Evolutionary conservation across 2,113 vertebrate species (phyloP), one percentile per base, ranked within the genome.

Genomic region (Pituophis catenifer): DNA sequence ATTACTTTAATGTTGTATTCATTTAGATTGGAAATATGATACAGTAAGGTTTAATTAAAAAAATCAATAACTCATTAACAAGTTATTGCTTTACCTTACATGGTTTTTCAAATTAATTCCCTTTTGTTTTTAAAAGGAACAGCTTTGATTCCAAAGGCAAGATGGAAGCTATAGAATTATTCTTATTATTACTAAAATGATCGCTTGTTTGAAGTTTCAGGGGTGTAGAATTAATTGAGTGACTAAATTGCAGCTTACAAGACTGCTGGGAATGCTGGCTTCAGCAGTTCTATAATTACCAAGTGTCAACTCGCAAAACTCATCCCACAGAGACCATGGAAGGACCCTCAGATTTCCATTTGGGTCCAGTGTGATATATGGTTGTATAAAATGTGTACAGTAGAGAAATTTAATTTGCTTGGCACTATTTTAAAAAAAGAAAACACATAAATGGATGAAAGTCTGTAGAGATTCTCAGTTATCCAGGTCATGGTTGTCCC

Each of bases 41-140:
- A 94, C 62, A 90, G 89, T 88, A 95, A 94, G 55, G 89, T 94
- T 97, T 96, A 96, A 97, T 97, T 97, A 88, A 95, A 95, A 94
- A 95, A 96, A 96, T 97, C 96, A 95, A 97, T 97, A 97, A 92
- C 93, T 97, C 96, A 93, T 97, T 97, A 97, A 57, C 94, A 94
- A 91, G 2, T 96, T 95, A 94, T 89, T 96, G 93, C 92, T 96
- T 33, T 94, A 95, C 93, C 94, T 44, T 94, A 59, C 91, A 38
- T 13, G 13, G 19, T 7, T 92, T 91, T 94, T 91, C 89, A 12
- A 65, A 93, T 91, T 94, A 90, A 95, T 95, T 93, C 94, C 86
- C 81, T 50, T 58, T 21, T 93, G 88, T 38, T 93, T 93, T 93
- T 92, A 94, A 91, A 8, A 95, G 54, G 15, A 8, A 87, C 12